phyloP scores from a whole-genome alignment of 2,797 vertebrate genomes.

The Coendou prehensilis region DNA sequence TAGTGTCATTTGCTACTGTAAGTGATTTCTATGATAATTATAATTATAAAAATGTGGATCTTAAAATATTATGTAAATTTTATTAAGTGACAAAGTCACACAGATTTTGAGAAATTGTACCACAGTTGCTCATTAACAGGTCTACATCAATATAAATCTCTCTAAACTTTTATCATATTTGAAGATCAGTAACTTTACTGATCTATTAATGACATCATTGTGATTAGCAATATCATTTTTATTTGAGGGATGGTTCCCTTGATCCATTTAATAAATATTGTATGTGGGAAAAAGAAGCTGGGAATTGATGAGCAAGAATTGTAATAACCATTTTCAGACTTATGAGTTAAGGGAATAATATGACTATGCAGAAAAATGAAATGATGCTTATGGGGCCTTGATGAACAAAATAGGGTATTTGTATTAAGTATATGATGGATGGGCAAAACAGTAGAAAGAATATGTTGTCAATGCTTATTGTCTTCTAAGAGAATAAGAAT shows the following conservation, averaged over 20 bases:
- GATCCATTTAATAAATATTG: constrained; percentile 89
- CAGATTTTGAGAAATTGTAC: constrained; percentile 82
- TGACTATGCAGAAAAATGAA: constrained; percentile 86
- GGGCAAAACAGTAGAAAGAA: constrained; percentile 66
- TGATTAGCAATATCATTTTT: constrained; percentile 87
- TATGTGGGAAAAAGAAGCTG: constrained; percentile 60
- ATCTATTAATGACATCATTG: constrained; percentile 88
- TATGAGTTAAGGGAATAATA: constrained; percentile 85
- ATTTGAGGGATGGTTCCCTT: constrained; percentile 88
- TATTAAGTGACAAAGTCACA: constrained; percentile 75
- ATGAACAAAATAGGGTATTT: constrained; percentile 84
- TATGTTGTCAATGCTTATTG: constrained; percentile 61
- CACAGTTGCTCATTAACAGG: constrained; percentile 82
- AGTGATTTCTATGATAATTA: constrained; percentile 81
- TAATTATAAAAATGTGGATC: constrained; percentile 75
- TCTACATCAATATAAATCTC: constrained; percentile 75
- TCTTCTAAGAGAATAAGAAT: neutral
- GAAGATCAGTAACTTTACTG: constrained; percentile 87
- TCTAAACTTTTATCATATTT: constrained; percentile 84
- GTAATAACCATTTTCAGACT: constrained; percentile 80
- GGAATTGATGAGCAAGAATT: constrained; percentile 84
- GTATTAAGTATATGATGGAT: constrained; percentile 80
- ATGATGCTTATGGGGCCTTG: constrained; percentile 82
- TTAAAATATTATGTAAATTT: constrained; percentile 82
- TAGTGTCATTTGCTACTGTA: constrained; percentile 54